Evolutionary conservation across 2,113 vertebrate genomes (phyloP), one percentile per base, ranked within the genome.

Genomic region (Chlorocebus sabaeus): DNA sequence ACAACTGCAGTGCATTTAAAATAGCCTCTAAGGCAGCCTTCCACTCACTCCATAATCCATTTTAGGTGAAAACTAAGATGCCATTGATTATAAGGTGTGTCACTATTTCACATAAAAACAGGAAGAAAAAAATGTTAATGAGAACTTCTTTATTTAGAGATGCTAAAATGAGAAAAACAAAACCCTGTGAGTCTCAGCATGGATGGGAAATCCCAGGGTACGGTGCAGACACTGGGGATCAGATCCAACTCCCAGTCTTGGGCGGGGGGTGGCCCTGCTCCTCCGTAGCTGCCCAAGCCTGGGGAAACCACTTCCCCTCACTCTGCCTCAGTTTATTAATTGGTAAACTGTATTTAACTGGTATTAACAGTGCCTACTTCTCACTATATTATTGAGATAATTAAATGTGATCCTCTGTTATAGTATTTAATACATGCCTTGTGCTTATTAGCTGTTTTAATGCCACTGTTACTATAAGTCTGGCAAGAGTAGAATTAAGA

Each of bases 161-260:
- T 59, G 43, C 57, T 91, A n/a, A 75, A 86, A 82, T 64, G 45
- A 45, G 61, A 80, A 92, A 94, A 87, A 1, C 17, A 27, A 88
- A 61, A 43, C 5, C 23, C 5, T 0, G 6, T 35, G 67, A 88
- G 61, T 72, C 27, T 88, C 12, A 1, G 50, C 52, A 32, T 0
- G 6, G 43, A 64, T 7, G 35, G 38, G 68, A 86, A 75, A 68
- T 8, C 27, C 20, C 8, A 2, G 4, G 2, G 16, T 27, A 0
- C 1, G 0, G 61, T 0, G 0, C 1, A 8, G 61, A n/a, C 30
- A 30, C 3, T 17, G 73, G 45, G 25, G 43, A 70, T 48, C 5
- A 0, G 3, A 18, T 0, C 10, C 50, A 48, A 57, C 64, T 81
- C 43, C n/a, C 72, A 68, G 59, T 6, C 22, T 13, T 16, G 50